Evolutionary conservation across 1,140 invertebrate genomes (phyloP), one percentile per base, ranked within the genome.

Genomic region (Caerostris extrusa): DNA sequence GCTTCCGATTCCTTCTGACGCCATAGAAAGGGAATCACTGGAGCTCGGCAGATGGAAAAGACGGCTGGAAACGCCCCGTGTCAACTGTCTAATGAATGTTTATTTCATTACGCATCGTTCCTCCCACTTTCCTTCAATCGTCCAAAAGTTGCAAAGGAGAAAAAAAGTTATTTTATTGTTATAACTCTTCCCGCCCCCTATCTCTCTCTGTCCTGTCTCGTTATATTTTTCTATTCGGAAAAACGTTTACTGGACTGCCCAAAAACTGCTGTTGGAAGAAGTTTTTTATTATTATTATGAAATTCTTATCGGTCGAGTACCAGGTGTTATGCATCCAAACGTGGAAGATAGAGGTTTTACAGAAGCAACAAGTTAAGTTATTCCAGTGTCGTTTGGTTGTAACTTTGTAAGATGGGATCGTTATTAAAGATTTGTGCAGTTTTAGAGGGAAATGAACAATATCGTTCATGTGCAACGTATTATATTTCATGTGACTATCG

Each of bases 1-100:
- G 71, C 71, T 58, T 83, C 55, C 82, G 55, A 83, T 83, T 83
- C 82, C 19, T 83, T 83, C 82, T 83, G 82, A 83, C 82, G 82
- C 82, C 5, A 58, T 56, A 56, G 82, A 83, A 57, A 58, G n/a
- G 19, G n/a, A 58, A 77, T 77, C 71, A 77, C 10, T 77, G 56
- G 14, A 83, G 82, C 55, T n/a, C 14, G 34, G 17, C 82, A 83
- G 82, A 83, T 83, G 82, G 71, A 58, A 58, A 57, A 17, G 82
- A 83, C 82, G 82, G n/a, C n/a, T 83, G 14, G 82, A 83, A 83
- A 56, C 14, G 55, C 82, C 82, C 82, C 82, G 8, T 83, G 82
- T 83, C 82, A 55, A 83, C 53, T 83, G 56, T 83, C 82, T 34
- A 83, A 83, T 83, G 82, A 55, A 55, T 57, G 82, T 58, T 83